Evolutionary conservation across 2,797 vertebrate species (phyloP).

Genomic region (Lepus oiostolus): DNA sequence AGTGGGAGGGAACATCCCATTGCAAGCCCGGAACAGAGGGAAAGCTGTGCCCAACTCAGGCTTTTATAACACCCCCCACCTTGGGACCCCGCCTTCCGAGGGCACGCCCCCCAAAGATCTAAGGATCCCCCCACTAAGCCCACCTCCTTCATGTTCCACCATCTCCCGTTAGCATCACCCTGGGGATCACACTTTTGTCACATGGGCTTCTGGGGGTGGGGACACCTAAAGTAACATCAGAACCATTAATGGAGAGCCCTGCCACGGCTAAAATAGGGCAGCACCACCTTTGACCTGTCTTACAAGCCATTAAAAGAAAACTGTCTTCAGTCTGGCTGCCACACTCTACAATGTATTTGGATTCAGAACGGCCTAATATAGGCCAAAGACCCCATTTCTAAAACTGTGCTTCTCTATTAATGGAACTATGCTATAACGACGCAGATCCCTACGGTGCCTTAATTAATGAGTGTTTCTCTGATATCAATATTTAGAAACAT

Average conservation of each 20-base stretch:
- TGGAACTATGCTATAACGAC: not conserved
- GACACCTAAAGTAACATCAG: no score
- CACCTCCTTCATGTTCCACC: no score
- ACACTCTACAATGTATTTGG: not conserved
- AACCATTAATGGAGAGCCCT: not conserved
- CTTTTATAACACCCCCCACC: no score
- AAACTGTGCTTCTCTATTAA: slow-evolving; percentile 25
- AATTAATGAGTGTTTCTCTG: slow-evolving; percentile 41
- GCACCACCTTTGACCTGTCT: not conserved
- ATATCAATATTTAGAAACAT: slow-evolving; percentile 50
- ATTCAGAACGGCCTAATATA: not conserved
- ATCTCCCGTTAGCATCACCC: no score
- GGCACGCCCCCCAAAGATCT: no score
- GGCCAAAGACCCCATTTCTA: not conserved
- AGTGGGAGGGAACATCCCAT: no score
- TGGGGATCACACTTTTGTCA: no score
- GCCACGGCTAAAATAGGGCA: not conserved
- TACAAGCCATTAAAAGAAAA: not conserved
- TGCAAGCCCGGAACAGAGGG: no score
- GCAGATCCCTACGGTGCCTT: not conserved
- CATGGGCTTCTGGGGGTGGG: no score
- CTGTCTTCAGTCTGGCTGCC: not conserved
- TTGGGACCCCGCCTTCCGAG: no score
- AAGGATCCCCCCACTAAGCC: no score
- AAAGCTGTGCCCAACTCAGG: no score